Evolutionary conservation across 35 echinoderm and acorn worm genomes (phyloP).

Genomic region (Lytechinus variegatus): DNA sequence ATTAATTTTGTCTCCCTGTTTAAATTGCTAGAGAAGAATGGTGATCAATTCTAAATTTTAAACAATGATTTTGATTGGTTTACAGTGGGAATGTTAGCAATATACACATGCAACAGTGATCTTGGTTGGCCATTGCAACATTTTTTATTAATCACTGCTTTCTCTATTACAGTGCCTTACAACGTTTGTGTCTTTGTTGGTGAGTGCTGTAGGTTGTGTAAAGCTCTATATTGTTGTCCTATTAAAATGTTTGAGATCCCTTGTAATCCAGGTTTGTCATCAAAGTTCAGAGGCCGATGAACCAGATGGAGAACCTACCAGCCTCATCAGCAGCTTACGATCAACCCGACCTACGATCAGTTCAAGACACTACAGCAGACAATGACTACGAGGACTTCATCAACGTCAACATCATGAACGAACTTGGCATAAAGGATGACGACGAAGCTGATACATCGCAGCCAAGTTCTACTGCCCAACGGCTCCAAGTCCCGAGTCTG

Average conservation of each 20-base stretch:
- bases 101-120: too few species aligned
- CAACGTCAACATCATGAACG: conserved; percentile 76
- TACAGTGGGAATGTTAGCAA: too few species aligned
- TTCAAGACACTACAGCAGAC: conserved; percentile 63
- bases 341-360: background rate
- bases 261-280: conserved; percentile 59
- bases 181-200: too few species aligned
- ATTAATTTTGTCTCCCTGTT: too few species aligned
- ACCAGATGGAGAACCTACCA: conserved; percentile 33
- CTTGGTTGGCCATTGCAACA: too few species aligned
- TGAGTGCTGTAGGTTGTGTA: too few species aligned
- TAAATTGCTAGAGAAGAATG: too few species aligned
- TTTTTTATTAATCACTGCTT: too few species aligned
- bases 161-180: too few species aligned
- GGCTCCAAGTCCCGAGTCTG: conserved; percentile 65
- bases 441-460: conserved; percentile 40
- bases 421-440: conserved; percentile 60
- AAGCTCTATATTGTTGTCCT: background rate
- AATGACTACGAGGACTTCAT: conserved; percentile 98
- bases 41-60: too few species aligned
- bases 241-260: background rate
- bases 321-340: conserved; percentile 28
- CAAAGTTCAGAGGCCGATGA: conserved; percentile 81
- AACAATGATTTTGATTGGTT: too few species aligned
- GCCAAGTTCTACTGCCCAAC: conserved; percentile 46